Evolutionary conservation across 2,113 vertebrate species (phyloP).

Genomic region (Todiramphus chloris): DNA sequence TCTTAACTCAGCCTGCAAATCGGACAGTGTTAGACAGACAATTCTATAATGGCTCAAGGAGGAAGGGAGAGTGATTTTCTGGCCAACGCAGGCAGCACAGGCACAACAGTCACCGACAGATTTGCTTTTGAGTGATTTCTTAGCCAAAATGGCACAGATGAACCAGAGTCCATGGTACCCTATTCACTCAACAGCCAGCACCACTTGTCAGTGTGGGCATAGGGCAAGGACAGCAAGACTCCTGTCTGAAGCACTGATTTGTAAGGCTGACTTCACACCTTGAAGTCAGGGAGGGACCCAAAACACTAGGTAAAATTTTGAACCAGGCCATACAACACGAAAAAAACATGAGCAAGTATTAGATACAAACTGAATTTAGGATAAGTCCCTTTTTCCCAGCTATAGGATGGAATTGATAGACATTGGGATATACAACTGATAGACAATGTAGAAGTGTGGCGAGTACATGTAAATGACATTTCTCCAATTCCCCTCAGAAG

Average conservation of each 20-base stretch:
- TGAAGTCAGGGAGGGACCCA: background rate
- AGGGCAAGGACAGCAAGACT: background rate
- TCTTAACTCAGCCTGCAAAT: background rate
- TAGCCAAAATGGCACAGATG: background rate
- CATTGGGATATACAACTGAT: background rate
- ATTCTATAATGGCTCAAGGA: background rate
- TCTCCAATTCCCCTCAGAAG: background rate
- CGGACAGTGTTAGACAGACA: background rate
- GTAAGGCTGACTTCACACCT: background rate
- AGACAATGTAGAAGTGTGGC: background rate
- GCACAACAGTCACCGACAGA: background rate
- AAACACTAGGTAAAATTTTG: background rate
- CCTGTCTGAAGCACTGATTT: background rate
- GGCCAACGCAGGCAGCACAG: background rate
- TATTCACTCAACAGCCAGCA: background rate
- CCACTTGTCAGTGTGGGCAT: rapidly evolving
- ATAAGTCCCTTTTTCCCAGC: background rate
- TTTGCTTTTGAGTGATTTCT: background rate
- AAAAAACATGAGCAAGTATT: background rate
- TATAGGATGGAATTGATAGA: background rate
- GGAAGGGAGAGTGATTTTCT: background rate
- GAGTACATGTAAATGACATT: background rate
- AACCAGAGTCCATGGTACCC: background rate
- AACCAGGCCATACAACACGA: background rate
- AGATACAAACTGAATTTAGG: background rate